These are phyloP conservation scores for Melinopterus prodromus DNA, from an alignment of 2,888 invertebrate genomes.

Conservation along the genomic window DNA sequence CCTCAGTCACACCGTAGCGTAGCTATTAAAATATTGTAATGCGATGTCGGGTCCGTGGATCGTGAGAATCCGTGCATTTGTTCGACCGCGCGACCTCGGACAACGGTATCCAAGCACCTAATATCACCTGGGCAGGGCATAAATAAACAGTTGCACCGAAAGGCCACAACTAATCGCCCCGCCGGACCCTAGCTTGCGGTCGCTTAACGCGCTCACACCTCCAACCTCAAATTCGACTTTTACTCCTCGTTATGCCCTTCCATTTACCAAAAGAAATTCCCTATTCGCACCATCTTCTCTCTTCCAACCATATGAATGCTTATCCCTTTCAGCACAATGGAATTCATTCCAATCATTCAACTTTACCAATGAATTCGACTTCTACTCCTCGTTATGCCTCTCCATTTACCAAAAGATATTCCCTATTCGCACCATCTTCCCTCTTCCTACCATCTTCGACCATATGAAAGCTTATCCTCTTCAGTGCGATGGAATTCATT, in stretches of 20 bases:
- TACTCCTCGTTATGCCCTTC: slow-evolving; percentile 29
- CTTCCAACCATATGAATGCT: slow-evolving; percentile 11
- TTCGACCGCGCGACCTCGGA: slow-evolving; percentile 47
- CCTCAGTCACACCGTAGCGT: slow-evolving; percentile 44
- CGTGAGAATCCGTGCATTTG: slow-evolving; percentile 50
- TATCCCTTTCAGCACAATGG: too few relatives aligned
- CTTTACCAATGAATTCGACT: too few relatives aligned
- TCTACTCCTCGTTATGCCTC: too few relatives aligned
- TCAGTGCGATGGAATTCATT: too few relatives aligned
- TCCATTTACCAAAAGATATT: too few relatives aligned
- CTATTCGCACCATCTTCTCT: neutral
- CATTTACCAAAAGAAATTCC: slow-evolving; percentile 14
- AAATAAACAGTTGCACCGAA: slow-evolving; percentile 46
- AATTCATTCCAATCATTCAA: too few relatives aligned
- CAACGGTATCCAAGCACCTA: slow-evolving; percentile 48
- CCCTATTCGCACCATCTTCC: too few relatives aligned
- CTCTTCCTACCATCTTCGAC: too few relatives aligned
- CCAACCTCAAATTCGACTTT: slow-evolving; percentile 37
- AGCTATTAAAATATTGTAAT: slow-evolving; percentile 48
- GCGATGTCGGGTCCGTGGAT: slow-evolving; percentile 46
- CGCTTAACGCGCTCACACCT: slow-evolving; percentile 22
- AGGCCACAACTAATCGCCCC: slow-evolving; percentile 43
- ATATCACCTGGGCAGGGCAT: slow-evolving; percentile 47
- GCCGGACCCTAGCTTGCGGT: slow-evolving; percentile 26
- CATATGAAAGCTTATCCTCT: too few relatives aligned